Evolutionary conservation across 2,113 vertebrate species (phyloP), one percentile per base, ranked within the genome.

Genomic region (Ailuropoda melanoleuca): DNA sequence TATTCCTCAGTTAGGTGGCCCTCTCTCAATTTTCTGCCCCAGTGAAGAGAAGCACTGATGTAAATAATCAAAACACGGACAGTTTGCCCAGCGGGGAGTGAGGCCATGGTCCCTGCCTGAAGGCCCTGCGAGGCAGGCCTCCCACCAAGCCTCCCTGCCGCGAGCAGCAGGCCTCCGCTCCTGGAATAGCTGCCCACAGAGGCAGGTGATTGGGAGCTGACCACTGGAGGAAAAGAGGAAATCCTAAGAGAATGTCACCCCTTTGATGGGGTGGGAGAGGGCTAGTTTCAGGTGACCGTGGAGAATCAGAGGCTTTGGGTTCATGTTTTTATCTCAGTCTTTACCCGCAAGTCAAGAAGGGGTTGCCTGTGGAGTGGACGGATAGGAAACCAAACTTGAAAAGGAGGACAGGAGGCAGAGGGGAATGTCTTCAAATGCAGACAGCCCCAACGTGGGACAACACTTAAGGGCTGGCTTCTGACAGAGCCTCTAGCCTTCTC

Each of bases 21-120:
- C 34, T 58, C 87, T 97, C 83, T 95, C 80, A 39, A 39, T 96
- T 83, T 95, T 96, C 94, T 2, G 11, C 74, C 93, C 74, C 87
- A 90, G 43, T 84, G 81, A 96, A 85, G 70, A 97, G 75, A 92
- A 81, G 31, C 60, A 0, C 55, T 46, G 23, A 74, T 78, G 24
- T 83, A 60, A 97, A 60, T 89, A 24, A 75, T 43, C 86, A 50
- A n/a, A 78, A 62, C 82, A n/a, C 53, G 26, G 68, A 24, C n/a
- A 18, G 24, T 58, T 21, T 6, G 26, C 64, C 58, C 53, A 15
- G 14, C 0, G 0, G 14, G 68, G 77, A 85, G 53, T 1, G 29
- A 55, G 48, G 68, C 48, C 82, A 19, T 9, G 19, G 43, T 43
- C 43, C 43, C 43, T 43, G 43, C 43, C 43, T 43, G 43, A 43